These are phyloP conservation scores for Phylloscopus collybita DNA, from an alignment of 2,797 vertebrate genomes.

Conservation along the genomic window DNA sequence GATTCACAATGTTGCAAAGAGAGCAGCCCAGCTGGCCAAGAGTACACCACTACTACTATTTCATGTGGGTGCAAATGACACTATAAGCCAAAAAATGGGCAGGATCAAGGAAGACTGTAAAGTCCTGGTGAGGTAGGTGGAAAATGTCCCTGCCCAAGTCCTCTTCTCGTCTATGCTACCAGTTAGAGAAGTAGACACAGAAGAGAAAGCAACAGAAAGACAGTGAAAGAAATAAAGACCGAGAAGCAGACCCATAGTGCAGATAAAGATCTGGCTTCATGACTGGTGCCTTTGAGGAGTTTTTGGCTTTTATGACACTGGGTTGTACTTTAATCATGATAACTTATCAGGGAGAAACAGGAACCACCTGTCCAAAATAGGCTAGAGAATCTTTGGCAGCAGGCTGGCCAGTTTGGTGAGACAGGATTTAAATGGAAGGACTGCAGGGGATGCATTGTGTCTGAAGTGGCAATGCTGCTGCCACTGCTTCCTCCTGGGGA, in stretches of 20 bases:
- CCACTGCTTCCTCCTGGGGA: background rate
- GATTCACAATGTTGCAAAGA: background rate
- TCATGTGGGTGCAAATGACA: background rate
- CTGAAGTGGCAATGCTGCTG: background rate
- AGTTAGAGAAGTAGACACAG: background rate
- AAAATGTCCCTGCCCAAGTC: background rate
- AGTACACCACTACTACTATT: rapidly evolving
- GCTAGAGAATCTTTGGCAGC: too few species aligned
- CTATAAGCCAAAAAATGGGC: background rate
- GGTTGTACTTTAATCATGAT: too few species aligned
- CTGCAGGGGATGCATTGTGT: background rate
- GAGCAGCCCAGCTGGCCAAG: background rate
- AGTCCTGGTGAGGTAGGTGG: background rate
- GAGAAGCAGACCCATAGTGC: background rate
- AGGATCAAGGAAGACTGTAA: background rate
- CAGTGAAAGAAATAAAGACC: background rate
- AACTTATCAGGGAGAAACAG: background rate
- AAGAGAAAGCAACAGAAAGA: background rate
- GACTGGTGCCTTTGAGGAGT: background rate
- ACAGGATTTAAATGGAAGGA: background rate
- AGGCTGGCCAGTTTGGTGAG: background rate
- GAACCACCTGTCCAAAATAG: background rate
- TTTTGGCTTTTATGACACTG: background rate
- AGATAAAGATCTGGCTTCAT: background rate
- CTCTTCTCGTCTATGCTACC: background rate